Percentiles rank a stretch among this genome's conserved stretches.
phyloP scores from a whole-genome alignment of 1,140 invertebrate genomes.

The Saxidomus purpurata region DNA sequence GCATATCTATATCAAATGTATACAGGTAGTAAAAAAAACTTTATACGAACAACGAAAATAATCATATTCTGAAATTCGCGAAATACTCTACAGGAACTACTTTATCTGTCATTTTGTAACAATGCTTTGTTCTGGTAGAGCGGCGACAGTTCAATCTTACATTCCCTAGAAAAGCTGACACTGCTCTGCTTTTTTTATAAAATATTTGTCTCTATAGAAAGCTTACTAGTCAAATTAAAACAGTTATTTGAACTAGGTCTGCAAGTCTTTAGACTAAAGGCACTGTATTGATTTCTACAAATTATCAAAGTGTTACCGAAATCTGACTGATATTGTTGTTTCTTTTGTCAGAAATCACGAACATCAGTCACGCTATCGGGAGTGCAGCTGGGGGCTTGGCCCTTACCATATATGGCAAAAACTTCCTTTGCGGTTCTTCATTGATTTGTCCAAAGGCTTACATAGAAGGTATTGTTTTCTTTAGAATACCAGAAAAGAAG shows the following conservation, averaged over 20 bases:
- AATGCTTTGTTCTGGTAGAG: not conserved
- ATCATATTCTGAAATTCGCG: too few species aligned
- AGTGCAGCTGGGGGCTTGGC: slow-evolving; percentile 42
- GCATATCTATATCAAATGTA: not conserved
- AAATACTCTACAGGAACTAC: too few species aligned
- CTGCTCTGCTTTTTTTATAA: too few species aligned
- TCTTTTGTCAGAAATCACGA: slow-evolving; percentile 36
- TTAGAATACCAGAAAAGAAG: not conserved
- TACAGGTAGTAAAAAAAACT: not conserved
- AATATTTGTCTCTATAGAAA: not conserved
- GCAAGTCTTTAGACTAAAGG: too few species aligned
- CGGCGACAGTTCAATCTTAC: not conserved
- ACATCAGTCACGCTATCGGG: slow-evolving; percentile 16
- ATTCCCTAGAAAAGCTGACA: too few species aligned
- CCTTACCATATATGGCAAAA: slow-evolving; percentile 29
- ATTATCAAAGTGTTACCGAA: too few species aligned
- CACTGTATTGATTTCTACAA: too few species aligned
- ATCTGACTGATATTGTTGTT: not conserved
- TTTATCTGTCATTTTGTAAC: too few species aligned
- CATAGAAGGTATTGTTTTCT: slow-evolving; percentile 31
- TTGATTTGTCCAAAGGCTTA: slow-evolving; percentile 26
- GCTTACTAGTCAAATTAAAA: not conserved
- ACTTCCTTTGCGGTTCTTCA: slow-evolving; percentile 13
- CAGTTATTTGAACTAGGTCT: too few species aligned
- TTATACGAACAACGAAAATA: too few species aligned